Percentiles rank a stretch among this genome's conserved stretches.
These are phyloP conservation scores for Actinemys pallida DNA, from an alignment of 2,113 vertebrate species.

Conservation along the genomic window DNA sequence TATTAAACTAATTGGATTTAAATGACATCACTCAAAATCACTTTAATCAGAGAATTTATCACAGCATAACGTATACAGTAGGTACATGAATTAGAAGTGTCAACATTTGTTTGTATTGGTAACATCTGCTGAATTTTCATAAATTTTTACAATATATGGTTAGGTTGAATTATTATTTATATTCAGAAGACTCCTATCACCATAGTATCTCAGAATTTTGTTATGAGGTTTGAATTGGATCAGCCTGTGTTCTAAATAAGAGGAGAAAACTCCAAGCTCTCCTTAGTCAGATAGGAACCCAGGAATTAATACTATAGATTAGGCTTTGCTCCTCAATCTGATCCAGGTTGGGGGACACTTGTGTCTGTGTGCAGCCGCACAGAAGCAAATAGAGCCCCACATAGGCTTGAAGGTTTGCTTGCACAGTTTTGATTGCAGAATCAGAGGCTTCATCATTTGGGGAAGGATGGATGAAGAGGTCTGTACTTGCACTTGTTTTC, in stretches of 20 bases:
- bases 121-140: background rate
- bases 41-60: background rate
- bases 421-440: background rate
- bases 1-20: background rate
- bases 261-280: background rate
- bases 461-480: background rate
- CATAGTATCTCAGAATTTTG: background rate
- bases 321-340: background rate
- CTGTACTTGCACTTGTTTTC: background rate
- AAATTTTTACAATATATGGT: background rate
- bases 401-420: background rate
- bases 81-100: background rate
- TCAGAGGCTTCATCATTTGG: background rate
- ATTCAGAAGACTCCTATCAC: background rate
- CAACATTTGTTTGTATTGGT: background rate
- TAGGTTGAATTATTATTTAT: background rate
- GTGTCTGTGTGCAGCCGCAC: background rate
- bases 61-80: background rate
- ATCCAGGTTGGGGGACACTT: background rate
- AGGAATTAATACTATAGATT: conserved; percentile 19
- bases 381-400: background rate
- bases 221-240: background rate
- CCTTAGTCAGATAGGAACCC: conserved; percentile 2
- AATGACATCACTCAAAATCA: background rate
- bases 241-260: conserved; percentile 3